phyloP scores from a whole-genome alignment of 35 echinoderm and acorn worm species.

The Patiria miniata region DNA sequence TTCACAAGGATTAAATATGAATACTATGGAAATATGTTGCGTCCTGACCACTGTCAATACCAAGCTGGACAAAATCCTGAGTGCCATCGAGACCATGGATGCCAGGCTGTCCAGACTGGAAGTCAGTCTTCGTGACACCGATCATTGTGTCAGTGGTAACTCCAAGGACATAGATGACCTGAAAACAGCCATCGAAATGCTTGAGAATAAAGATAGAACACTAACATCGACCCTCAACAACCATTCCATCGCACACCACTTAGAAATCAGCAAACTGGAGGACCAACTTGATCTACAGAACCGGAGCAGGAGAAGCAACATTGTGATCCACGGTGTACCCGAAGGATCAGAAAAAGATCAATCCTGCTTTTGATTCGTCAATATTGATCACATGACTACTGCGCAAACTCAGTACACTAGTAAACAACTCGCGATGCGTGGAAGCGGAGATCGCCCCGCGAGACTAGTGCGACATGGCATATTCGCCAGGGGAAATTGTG shows the following conservation, averaged over 20 bases:
- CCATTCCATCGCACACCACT: neutral
- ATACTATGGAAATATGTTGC: too few species aligned
- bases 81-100: neutral
- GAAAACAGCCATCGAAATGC: neutral
- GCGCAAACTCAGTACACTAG: constrained; percentile 10
- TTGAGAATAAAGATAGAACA: neutral
- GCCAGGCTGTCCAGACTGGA: neutral
- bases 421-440: neutral
- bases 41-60: neutral
- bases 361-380: constrained; percentile 3
- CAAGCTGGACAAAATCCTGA: neutral
- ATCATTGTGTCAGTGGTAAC: neutral
- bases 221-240: neutral
- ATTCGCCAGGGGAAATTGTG: constrained; percentile 7
- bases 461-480: neutral
- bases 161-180: neutral
- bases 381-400: constrained; percentile 12
- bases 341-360: constrained; percentile 2
- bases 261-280: neutral
- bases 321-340: constrained; percentile 19
- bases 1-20: too few species aligned
- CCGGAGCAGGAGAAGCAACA: constrained; percentile 37
- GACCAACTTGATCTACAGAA: constrained; percentile 15
- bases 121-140: neutral
- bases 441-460: too few species aligned